These are phyloP conservation scores for Rhyzopertha dominica DNA, from an alignment of 1,140 invertebrate species.

Conservation along the genomic window DNA sequence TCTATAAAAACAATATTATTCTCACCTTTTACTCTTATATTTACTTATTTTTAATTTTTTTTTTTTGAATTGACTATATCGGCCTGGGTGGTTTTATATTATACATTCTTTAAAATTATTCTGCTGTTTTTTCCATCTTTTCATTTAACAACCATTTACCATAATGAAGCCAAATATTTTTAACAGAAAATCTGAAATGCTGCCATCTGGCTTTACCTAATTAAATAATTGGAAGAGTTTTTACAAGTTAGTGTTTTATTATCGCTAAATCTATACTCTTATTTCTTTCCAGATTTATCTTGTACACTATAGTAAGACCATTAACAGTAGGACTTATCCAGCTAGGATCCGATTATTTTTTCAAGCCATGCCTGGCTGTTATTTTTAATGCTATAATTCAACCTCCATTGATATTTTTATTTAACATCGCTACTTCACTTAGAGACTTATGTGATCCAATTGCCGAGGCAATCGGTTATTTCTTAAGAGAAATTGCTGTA, in stretches of 20 bases:
- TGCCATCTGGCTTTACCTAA: too few species aligned
- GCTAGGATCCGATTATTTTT: slow-evolving; percentile 58
- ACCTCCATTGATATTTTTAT: slow-evolving; percentile 57
- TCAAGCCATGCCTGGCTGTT: slow-evolving; percentile 61
- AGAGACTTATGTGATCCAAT: slow-evolving; percentile 59
- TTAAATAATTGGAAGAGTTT: not conserved
- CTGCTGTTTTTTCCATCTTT: too few species aligned
- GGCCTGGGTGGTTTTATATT: too few species aligned
- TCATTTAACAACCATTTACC: too few species aligned
- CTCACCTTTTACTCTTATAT: too few species aligned
- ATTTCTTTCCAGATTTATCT: slow-evolving; percentile 48
- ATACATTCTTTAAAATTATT: too few species aligned
- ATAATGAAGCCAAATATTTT: too few species aligned
- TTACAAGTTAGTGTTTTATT: too few species aligned
- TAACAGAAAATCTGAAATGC: too few species aligned
- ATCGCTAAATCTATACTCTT: not conserved
- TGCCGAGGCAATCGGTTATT: slow-evolving; percentile 50
- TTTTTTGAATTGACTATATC: too few species aligned
- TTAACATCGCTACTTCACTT: slow-evolving; percentile 56
- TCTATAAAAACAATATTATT: too few species aligned
- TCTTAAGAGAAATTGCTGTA: slow-evolving; percentile 47
- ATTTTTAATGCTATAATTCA: slow-evolving; percentile 60
- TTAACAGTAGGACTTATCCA: slow-evolving; percentile 57
- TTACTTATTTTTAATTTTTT: too few species aligned
- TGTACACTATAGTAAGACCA: slow-evolving; percentile 55